Evolutionary conservation across 2,113 vertebrate species (phyloP).

Genomic region (Chaetops frenatus): DNA sequence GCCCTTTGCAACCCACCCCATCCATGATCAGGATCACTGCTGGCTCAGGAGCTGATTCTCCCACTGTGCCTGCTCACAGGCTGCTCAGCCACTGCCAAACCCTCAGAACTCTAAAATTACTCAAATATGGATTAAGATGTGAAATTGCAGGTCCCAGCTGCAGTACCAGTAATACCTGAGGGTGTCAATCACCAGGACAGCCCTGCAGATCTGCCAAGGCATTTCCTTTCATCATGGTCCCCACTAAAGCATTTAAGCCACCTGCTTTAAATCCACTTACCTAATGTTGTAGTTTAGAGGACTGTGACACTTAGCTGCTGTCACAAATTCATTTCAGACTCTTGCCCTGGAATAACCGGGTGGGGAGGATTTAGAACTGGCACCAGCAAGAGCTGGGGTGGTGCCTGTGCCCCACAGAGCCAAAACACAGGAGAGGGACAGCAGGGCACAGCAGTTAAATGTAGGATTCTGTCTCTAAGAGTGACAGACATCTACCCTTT

Average conservation of each 20-base stretch:
- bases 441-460: not conserved
- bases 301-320: not conserved
- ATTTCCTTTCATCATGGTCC: not conserved
- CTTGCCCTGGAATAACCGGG: not conserved
- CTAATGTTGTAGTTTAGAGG: not conserved
- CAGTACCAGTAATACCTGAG: not conserved
- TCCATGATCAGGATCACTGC: not conserved
- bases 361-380: not conserved
- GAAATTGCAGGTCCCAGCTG: not conserved
- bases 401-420: not conserved
- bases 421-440: not conserved
- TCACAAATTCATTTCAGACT: not conserved
- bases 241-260: not conserved
- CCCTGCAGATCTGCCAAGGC: not conserved
- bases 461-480: not conserved
- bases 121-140: not conserved
- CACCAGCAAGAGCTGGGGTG: not conserved
- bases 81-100: not conserved
- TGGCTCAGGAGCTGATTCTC: not conserved
- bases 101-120: not conserved
- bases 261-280: conserved; percentile 5
- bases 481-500: not conserved
- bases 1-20: not conserved
- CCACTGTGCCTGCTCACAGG: not conserved
- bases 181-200: not conserved